A percentile compares a stretch with the other conserved stretches of the same genome.
Evolutionary conservation across 2,797 vertebrate genomes (phyloP).

Genomic region (Gambusia yucatana): DNA sequence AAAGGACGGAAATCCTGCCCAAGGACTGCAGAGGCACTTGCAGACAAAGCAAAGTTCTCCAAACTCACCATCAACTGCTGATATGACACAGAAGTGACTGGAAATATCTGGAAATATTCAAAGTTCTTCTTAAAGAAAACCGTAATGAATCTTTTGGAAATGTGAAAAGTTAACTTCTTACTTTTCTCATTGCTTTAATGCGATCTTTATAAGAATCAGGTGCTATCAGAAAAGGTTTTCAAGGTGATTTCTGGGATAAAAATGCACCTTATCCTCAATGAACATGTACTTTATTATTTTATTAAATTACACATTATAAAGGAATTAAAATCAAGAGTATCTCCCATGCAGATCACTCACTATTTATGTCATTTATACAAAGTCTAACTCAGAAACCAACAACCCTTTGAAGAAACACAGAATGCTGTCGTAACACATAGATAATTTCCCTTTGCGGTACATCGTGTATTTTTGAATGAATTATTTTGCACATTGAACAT

Average conservation of each 20-base stretch:
- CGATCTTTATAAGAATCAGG: neutral
- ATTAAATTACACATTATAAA: too few relatives aligned
- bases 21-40: conserved; percentile 21
- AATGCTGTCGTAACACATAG: too few relatives aligned
- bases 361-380: neutral
- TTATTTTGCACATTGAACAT: neutral
- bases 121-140: neutral
- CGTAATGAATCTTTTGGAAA: neutral
- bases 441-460: neutral
- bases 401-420: too few relatives aligned
- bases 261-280: neutral
- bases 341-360: neutral
- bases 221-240: neutral
- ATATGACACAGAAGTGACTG: conserved; percentile 42
- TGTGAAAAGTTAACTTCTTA: neutral
- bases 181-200: neutral
- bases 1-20: conserved; percentile 21
- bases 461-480: neutral
- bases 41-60: conserved; percentile 43
- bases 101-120: neutral
- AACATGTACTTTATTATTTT: too few relatives aligned
- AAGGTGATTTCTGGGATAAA: neutral
- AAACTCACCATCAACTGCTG: conserved; percentile 35
- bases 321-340: neutral
- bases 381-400: neutral